A percentile compares a stretch with the other conserved stretches of the same genome.
These are phyloP conservation scores for Brenthis ino DNA, from an alignment of 2,888 invertebrate genomes.

Conservation along the genomic window DNA sequence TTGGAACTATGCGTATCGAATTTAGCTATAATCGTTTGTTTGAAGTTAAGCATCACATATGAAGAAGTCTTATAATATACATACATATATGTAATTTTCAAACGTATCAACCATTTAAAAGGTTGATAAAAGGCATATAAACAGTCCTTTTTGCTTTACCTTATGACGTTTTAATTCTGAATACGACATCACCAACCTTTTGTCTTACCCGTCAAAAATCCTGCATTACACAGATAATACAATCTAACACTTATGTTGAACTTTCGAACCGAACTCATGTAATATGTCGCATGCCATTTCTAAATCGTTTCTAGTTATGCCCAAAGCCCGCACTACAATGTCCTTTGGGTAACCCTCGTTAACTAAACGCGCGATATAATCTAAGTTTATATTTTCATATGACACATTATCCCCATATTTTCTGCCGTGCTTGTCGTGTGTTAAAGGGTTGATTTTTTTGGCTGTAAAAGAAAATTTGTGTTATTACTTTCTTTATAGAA, in stretches of 20 bases:
- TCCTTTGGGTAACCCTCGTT: conserved; percentile 95
- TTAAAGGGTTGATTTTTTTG: conserved; percentile 76
- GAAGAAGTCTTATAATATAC: too few relatives aligned
- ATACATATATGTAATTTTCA: too few relatives aligned
- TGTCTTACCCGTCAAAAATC: conserved; percentile 1
- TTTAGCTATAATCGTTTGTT: too few relatives aligned
- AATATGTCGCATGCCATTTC: conserved; percentile 98
- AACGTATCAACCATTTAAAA: too few relatives aligned
- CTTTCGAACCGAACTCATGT: conserved; percentile 90
- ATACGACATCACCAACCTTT: too few relatives aligned
- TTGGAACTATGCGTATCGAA: too few relatives aligned
- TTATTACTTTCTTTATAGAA: too few relatives aligned
- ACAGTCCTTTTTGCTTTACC: too few relatives aligned
- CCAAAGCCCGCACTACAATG: conserved; percentile 94
- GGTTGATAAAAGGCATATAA: too few relatives aligned
- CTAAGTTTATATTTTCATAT: conserved; percentile 95
- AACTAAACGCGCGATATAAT: conserved; percentile 93
- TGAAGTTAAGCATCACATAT: too few relatives aligned
- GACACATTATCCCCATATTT: conserved; percentile 81
- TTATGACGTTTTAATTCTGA: too few relatives aligned
- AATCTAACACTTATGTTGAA: conserved; percentile 68
- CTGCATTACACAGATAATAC: conserved; percentile 6
- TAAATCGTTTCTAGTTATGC: conserved; percentile 95
- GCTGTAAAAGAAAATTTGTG: conserved; percentile 52
- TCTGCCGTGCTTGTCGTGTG: conserved; percentile 76